phyloP scores from a whole-genome alignment of 2,113 vertebrate species.

The Odontophorus gujanensis region DNA sequence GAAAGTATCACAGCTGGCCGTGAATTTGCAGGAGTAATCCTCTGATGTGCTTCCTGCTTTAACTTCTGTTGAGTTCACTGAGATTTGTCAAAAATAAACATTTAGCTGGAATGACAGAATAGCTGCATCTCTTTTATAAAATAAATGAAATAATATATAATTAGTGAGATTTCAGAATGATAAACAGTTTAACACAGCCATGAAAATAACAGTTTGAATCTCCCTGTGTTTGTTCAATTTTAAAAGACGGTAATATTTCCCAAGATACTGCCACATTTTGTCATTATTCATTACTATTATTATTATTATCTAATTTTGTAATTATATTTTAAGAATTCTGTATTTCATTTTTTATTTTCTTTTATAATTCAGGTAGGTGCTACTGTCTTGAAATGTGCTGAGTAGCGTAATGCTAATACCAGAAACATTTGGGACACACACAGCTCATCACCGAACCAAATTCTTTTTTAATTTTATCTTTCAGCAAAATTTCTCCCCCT shows the following conservation, averaged over 20 bases:
- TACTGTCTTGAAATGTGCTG: background rate
- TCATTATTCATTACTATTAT: background rate
- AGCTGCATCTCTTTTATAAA: background rate
- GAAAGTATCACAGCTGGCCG: background rate
- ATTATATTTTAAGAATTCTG: background rate
- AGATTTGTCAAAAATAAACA: background rate
- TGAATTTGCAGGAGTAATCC: background rate
- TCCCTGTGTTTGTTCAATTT: background rate
- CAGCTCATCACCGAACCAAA: background rate
- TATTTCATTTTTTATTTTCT: background rate
- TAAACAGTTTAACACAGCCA: background rate
- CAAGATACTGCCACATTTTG: rapidly evolving
- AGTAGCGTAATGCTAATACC: background rate
- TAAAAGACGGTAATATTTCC: background rate
- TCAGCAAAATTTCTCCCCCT: background rate
- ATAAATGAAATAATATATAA: background rate
- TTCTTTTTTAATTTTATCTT: background rate
- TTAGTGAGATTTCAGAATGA: background rate
- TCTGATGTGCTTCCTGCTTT: background rate
- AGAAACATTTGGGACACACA: background rate
- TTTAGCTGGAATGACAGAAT: background rate
- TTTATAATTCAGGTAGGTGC: background rate
- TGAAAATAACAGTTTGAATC: background rate
- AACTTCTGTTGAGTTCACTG: background rate
- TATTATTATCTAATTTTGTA: background rate